phyloP scores from a whole-genome alignment of 2,113 vertebrate genomes.

The Lathamus discolor region DNA sequence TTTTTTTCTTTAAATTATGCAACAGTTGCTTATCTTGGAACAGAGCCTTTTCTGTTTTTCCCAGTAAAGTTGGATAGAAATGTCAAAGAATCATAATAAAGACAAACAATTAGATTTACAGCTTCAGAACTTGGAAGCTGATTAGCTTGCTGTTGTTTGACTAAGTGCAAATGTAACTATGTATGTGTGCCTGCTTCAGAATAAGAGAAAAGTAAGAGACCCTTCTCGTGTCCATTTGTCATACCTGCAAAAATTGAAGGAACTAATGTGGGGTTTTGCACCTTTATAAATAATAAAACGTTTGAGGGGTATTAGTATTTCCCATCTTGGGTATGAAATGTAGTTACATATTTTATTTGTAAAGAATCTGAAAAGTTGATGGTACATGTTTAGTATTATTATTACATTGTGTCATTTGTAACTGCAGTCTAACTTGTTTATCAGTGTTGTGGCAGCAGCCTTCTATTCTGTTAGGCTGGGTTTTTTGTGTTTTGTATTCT shows the following conservation, averaged over 20 bases:
- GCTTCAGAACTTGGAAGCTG: neutral
- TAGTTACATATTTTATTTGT: neutral
- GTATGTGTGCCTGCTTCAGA: neutral
- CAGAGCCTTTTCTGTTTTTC: neutral
- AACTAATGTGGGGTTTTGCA: neutral
- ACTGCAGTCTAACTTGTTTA: neutral
- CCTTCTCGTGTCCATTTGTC: neutral
- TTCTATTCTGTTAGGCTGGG: neutral
- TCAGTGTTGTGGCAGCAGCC: neutral
- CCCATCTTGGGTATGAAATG: neutral
- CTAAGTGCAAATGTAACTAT: neutral
- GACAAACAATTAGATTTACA: neutral
- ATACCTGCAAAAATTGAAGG: neutral
- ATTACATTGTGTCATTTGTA: neutral
- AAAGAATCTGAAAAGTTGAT: neutral
- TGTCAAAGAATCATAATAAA: neutral
- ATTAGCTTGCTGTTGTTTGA: neutral
- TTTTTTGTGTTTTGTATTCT: neutral
- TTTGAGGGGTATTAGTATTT: neutral
- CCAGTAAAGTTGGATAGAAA: neutral
- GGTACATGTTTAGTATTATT: neutral
- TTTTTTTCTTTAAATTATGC: neutral
- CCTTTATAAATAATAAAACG: neutral
- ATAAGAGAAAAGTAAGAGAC: neutral
- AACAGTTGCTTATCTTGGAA: neutral